A percentile compares a stretch with the other conserved stretches of the same genome.
Evolutionary conservation across 2,888 invertebrate species (phyloP).

Genomic region (Parasteatoda lunata): DNA sequence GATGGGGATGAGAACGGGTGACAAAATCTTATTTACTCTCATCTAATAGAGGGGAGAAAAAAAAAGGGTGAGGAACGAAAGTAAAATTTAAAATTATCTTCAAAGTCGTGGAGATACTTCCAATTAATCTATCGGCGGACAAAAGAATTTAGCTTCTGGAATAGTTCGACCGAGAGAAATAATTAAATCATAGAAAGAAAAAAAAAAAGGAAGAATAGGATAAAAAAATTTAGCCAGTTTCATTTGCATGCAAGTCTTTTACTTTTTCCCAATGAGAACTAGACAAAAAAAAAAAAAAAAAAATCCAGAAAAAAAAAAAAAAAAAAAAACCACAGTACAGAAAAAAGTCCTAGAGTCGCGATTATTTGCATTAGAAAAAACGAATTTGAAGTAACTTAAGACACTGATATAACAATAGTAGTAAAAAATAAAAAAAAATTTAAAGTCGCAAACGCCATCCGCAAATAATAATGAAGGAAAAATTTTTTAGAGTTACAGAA

Average conservation of each 20-base stretch:
- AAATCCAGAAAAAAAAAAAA: background rate
- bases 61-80: slow-evolving; percentile 1
- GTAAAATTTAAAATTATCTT: slow-evolving; percentile 48
- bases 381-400: slow-evolving; percentile 55
- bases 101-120: slow-evolving; percentile 51
- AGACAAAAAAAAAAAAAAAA: background rate
- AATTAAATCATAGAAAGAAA: slow-evolving; percentile 58
- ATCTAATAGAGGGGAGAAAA: background rate
- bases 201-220: slow-evolving; percentile 14
- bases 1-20: background rate
- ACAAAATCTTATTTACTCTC: slow-evolving; percentile 43
- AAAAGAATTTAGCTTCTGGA: slow-evolving; percentile 47
- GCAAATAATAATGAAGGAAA: slow-evolving; percentile 52
- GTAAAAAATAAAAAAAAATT: slow-evolving; percentile 36
- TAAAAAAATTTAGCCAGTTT: slow-evolving; percentile 29
- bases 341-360: slow-evolving; percentile 13
- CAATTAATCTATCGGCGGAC: slow-evolving; percentile 53
- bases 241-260: slow-evolving; percentile 59
- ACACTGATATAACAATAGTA: slow-evolving; percentile 62
- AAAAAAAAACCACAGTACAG: slow-evolving; percentile 1
- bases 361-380: slow-evolving; percentile 62
- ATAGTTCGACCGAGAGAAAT: slow-evolving; percentile 52
- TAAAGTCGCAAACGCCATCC: slow-evolving; percentile 22
- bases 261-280: slow-evolving; percentile 12
- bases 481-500: slow-evolving; percentile 43